phyloP scores from a whole-genome alignment of 2,797 vertebrate genomes.

The Tarsius wallacei region DNA sequence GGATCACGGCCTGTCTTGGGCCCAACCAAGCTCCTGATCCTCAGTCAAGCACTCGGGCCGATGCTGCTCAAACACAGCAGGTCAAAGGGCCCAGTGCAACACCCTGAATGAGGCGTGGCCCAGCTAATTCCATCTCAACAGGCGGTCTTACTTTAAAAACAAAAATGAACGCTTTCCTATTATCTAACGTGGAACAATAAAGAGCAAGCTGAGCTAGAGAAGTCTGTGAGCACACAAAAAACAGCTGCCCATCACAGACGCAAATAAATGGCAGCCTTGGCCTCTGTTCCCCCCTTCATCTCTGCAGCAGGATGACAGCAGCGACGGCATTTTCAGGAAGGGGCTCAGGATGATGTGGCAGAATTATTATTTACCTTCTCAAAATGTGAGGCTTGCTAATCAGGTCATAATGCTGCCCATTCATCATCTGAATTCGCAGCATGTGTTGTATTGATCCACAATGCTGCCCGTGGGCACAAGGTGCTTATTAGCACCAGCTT shows the following conservation, averaged over 20 bases:
- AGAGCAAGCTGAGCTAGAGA: slow-evolving; percentile 23
- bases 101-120: background rate
- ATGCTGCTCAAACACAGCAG: background rate
- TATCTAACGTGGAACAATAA: slow-evolving; percentile 59
- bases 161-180: background rate
- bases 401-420: slow-evolving; percentile 80
- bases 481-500: slow-evolving; percentile 61
- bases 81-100: background rate
- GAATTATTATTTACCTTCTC: slow-evolving; percentile 82
- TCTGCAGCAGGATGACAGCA: background rate
- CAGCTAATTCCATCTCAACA: background rate
- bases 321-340: slow-evolving; percentile 54
- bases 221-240: slow-evolving; percentile 13
- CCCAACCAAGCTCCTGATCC: background rate
- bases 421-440: slow-evolving; percentile 69
- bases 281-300: background rate
- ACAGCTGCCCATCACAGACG: slow-evolving; percentile 24
- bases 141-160: background rate
- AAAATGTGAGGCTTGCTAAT: slow-evolving; percentile 84
- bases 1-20: background rate
- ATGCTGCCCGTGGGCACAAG: background rate
- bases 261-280: background rate
- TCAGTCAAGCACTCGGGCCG: background rate
- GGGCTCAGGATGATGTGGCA: slow-evolving; percentile 64
- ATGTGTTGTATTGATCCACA: slow-evolving; percentile 73